Evolutionary conservation across 2,113 vertebrate species (phyloP), one percentile per base, ranked within the genome.

Genomic region (Dascyllus trimaculatus): DNA sequence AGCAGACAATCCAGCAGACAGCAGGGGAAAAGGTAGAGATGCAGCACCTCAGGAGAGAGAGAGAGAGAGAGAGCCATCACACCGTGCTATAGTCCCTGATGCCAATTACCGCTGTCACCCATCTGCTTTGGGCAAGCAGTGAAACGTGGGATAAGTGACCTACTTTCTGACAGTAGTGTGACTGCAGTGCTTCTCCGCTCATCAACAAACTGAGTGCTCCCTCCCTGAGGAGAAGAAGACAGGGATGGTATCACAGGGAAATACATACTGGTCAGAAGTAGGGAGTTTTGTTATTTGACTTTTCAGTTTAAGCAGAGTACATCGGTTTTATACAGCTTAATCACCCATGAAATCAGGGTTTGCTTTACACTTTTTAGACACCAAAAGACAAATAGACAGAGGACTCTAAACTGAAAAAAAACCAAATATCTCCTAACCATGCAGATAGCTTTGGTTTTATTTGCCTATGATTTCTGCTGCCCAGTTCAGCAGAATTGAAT

Each of bases 21-120:
- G 72, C 68, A 70, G 63, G 60, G 53, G 29, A 49, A 78, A 81
- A 32, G 32, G 78, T 52, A 66, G 75, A 82, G 85, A 71, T 85
- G 81, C 65, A 4, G 80, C 71, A 69, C 80, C 82, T 85, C 85
- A 45, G 75, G 80, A 85, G 82, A 60, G 54, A 67, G 80, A 73
- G 83, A 80, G 80, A 85, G 82, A 60, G 54, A 67, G 80, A 73
- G 83, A 80, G 63, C 65, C 80, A 80, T 75, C 75, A 58, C 87
- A 81, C 78, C 83, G 18, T 80, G 87, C 59, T 9, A 35, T n/a
- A 68, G 78, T 70, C 75, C 73, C 72, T 73, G 76, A 81, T 89
- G 87, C 91, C 91, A 92, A 90, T 93, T 91, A 91, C 92, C 80
- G 61, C 86, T 87, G 92, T 91, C 87, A 91, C 75, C 91, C 89